phyloP scores from a whole-genome alignment of 23 tunicate genomes.

The Trididemnum nubilum region DNA sequence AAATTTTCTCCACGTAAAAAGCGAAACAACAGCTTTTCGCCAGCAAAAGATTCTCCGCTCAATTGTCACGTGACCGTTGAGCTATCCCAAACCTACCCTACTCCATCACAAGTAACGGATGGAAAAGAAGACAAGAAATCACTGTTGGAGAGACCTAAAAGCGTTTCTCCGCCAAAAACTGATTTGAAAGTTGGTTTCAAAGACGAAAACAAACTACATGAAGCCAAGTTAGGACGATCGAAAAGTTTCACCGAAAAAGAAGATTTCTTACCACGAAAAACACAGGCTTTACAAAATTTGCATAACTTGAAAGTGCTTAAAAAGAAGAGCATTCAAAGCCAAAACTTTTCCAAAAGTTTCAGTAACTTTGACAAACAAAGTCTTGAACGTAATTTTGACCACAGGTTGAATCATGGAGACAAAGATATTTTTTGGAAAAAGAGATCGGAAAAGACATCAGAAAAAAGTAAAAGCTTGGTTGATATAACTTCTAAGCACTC shows the following conservation, averaged over 20 bases:
- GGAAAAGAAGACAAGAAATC: no score
- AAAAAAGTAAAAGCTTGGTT: background rate
- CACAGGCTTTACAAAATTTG: background rate
- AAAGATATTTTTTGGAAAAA: background rate
- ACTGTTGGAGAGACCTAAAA: no score
- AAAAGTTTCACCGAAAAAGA: constrained; percentile 44
- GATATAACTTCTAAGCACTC: background rate
- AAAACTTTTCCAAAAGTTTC: background rate
- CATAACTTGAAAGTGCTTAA: background rate
- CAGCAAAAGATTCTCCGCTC: background rate
- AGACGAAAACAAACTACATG: no score
- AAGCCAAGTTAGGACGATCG: no score
- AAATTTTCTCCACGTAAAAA: constrained; percentile 8
- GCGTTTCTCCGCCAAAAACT: background rate
- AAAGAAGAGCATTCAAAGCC: background rate
- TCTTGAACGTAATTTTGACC: background rate
- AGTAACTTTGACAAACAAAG: background rate
- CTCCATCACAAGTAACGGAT: no score
- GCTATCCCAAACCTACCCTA: background rate
- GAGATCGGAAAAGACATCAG: background rate
- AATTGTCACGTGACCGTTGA: constrained; percentile 27
- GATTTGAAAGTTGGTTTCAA: background rate
- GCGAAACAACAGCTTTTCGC: background rate
- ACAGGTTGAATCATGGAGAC: no score
- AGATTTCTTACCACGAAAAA: background rate